These are phyloP conservation scores for Sphaerophoria rueppellii DNA, from an alignment of 2,888 invertebrate species.

Conservation along the genomic window DNA sequence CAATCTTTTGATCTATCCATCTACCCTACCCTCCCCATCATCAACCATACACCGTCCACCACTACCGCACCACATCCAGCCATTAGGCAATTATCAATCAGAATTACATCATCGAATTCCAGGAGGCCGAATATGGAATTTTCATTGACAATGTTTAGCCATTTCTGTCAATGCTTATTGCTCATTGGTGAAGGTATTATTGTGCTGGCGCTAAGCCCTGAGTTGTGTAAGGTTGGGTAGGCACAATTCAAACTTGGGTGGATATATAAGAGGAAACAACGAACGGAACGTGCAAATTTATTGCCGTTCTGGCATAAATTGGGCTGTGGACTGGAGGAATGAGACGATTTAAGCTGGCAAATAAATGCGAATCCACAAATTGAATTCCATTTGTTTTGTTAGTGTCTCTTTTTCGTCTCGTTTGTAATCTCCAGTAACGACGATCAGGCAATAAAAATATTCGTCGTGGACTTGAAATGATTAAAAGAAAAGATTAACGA, in stretches of 20 bases:
- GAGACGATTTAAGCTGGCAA: constrained; percentile 63
- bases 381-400: constrained; percentile 67
- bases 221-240: no score
- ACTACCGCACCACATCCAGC: constrained; percentile 26
- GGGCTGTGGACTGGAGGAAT: constrained; percentile 31
- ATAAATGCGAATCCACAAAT: constrained; percentile 70
- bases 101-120: constrained; percentile 71
- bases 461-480: constrained; percentile 41
- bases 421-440: constrained; percentile 9
- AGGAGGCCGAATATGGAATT: constrained; percentile 67
- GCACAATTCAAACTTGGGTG: no score
- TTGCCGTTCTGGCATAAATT: constrained; percentile 6
- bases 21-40: not conserved
- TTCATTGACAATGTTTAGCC: constrained; percentile 70
- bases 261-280: not conserved
- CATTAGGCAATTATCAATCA: constrained; percentile 69
- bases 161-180: constrained; percentile 54
- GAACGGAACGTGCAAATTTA: constrained; percentile 3
- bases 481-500: constrained; percentile 10
- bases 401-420: constrained; percentile 10
- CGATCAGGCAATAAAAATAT: constrained; percentile 64
- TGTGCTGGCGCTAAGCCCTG: not conserved
- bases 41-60: not conserved
- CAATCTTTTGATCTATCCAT: constrained; percentile 9
- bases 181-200: constrained; percentile 12